Base-by-base conservation (phyloP, 2,888 invertebrate species). In the Microctonus brassicae region DNA sequence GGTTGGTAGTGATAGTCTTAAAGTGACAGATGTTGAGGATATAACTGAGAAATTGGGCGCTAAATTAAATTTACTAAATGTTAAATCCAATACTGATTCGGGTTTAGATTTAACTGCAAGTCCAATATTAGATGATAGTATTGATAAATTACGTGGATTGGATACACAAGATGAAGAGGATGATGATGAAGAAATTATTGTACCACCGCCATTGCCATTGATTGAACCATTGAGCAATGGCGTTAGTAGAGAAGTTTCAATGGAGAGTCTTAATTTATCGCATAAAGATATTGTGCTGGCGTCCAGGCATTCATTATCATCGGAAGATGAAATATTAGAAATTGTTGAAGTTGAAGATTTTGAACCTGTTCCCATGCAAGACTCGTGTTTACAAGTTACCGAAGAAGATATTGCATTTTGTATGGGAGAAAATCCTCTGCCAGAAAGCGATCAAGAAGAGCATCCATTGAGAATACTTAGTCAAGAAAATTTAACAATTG, bases 351-450 rank as follows among this genome's bases (percentile, higher is more conserved):
- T 94, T 9, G 94, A 94, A 83, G 94, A 95, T 86, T 90, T 93
- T 78, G 95, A 95, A 86, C 94, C 94, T 11, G 95, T 95, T 20
- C 95, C 95, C 61, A 95, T 93, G 90, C 94, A 94, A 87, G 97
- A 95, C 86, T 93, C 92, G 73, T 96, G 96, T 80, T 90, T 96
- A 68, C 97, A 97, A 90, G 96, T 96, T 66, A 97, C 96, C 6
- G 97, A 97, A 88, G 97, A 97, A 88, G 97, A 97, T 84, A 97
- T 97, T 74, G 95, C 95, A 4, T 90, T 93, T 67, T 95, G 95
- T 81, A 95, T 96, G 94, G 93, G 93, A 52, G 93, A 93, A 82
- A 93, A 93, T 88, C 92, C 92, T 57, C 85, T 94, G 39, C 92
- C 92, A 0, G 93, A 94, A 87, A 91, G 92, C 29, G 94, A 94